A percentile compares a stretch with the other conserved stretches of the same genome.
Evolutionary conservation across 2,113 vertebrate genomes (phyloP).

Genomic region (Mus musculus): DNA sequence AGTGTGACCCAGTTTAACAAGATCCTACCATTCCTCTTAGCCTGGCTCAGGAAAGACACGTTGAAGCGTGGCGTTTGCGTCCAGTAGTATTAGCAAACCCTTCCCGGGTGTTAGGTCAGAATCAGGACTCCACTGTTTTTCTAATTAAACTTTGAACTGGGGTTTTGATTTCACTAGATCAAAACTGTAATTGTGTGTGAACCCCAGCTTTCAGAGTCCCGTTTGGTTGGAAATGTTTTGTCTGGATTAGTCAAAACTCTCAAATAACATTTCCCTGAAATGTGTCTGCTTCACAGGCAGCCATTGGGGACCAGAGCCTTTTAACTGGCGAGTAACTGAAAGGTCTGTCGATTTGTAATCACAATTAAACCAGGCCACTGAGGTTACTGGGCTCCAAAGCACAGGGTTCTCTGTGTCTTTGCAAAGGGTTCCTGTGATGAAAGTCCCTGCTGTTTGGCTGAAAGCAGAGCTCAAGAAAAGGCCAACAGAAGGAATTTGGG

Average conservation of each 20-base stretch:
- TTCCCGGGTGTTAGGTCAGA: not conserved
- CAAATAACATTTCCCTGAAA: conserved; percentile 68
- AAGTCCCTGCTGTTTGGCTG: conserved; percentile 32
- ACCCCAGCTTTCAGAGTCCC: conserved; percentile 62
- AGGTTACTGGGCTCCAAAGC: conserved; percentile 15
- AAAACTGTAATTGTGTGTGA: not conserved
- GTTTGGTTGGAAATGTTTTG: conserved; percentile 60
- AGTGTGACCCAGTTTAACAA: not conserved
- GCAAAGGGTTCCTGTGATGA: conserved; percentile 41
- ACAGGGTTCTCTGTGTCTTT: conserved; percentile 22
- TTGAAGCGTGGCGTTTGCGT: not conserved
- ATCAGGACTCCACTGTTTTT: not conserved
- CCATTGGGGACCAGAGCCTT: conserved; percentile 65
- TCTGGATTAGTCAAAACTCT: conserved; percentile 61
- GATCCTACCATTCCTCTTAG: not conserved
- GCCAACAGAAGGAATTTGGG: not conserved
- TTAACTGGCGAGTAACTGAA: conserved; percentile 68
- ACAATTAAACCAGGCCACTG: conserved; percentile 58
- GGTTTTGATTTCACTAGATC: conserved; percentile 21
- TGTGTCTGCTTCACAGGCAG: conserved; percentile 65
- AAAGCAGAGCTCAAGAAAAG: conserved; percentile 25
- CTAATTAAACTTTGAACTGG: conserved; percentile 13
- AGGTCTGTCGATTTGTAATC: conserved; percentile 64
- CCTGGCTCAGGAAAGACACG: not conserved
- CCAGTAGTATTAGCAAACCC: conserved; percentile 18